phyloP scores from a whole-genome alignment of 2,797 vertebrate species.

The Champsocephalus gunnari region DNA sequence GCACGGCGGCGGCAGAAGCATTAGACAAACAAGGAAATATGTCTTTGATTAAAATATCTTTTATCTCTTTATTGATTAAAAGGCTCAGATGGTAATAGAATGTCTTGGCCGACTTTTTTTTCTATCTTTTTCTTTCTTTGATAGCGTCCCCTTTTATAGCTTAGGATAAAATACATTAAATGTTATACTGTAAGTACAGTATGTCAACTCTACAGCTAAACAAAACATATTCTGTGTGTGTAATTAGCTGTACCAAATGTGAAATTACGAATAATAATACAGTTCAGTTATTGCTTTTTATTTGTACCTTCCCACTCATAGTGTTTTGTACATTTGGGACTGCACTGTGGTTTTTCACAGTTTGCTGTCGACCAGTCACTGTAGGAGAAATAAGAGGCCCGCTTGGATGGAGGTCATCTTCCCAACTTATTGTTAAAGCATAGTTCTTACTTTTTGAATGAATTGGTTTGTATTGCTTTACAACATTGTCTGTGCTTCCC shows the following conservation, averaged over 20 bases:
- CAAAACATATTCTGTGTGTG: background rate
- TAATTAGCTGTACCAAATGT: background rate
- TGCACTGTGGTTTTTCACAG: background rate
- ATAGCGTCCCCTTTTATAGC: constrained; percentile 19
- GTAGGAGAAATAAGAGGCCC: background rate
- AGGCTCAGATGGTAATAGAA: constrained; percentile 84
- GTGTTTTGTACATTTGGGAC: background rate
- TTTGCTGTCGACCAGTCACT: background rate
- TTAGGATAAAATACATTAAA: constrained; percentile 13
- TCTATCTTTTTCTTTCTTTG: constrained; percentile 47
- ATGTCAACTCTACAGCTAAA: constrained; percentile 1
- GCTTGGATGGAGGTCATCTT: background rate
- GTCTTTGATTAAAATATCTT: constrained; percentile 89
- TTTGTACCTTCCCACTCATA: background rate
- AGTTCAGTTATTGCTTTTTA: background rate
- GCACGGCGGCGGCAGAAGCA: constrained; percentile 77
- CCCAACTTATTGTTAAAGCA: background rate
- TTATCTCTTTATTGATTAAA: constrained; percentile 91
- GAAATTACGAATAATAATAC: background rate
- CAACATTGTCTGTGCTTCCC: background rate
- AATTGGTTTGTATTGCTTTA: background rate
- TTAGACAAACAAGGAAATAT: constrained; percentile 84
- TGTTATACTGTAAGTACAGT: constrained; percentile 15
- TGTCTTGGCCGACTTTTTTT: constrained; percentile 61
- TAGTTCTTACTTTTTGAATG: background rate